Percentiles rank a stretch among this genome's conserved stretches.
These are phyloP conservation scores for Tadarida brasiliensis DNA, from an alignment of 2,797 vertebrate species.

Conservation along the genomic window DNA sequence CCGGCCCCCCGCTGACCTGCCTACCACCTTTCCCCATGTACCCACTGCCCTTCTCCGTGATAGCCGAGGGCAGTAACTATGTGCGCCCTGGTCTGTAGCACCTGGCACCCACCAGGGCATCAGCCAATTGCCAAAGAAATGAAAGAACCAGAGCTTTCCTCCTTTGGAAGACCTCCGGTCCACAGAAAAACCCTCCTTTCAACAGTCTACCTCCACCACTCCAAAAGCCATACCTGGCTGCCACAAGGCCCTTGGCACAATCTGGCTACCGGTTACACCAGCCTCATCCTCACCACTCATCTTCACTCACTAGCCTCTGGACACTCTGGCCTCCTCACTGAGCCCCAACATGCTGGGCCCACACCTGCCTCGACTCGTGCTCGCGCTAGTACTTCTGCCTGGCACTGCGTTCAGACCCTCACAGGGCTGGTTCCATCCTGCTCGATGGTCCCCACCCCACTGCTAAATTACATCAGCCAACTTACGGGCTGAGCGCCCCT, in stretches of 20 bases:
- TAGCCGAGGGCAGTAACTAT: no score
- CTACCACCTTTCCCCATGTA: background rate
- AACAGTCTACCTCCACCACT: background rate
- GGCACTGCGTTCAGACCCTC: background rate
- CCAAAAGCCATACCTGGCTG: rapidly evolving
- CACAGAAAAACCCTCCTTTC: background rate
- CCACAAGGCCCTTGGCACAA: background rate
- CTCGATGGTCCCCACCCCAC: rapidly evolving
- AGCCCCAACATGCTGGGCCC: rapidly evolving
- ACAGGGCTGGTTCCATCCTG: background rate
- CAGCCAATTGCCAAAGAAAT: background rate
- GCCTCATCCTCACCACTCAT: background rate
- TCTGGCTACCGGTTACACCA: background rate
- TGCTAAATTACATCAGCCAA: rapidly evolving
- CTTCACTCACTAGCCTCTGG: background rate
- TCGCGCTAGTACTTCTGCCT: background rate
- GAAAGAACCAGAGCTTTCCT: background rate
- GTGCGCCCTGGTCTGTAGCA: background rate
- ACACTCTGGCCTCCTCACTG: background rate
- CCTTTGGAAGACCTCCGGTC: background rate
- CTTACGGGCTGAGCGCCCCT: background rate
- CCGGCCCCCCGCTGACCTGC: background rate
- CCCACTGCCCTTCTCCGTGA: background rate
- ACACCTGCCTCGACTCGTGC: background rate
- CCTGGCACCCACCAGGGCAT: background rate